These are phyloP conservation scores for Semnornis frantzii DNA, from an alignment of 2,113 vertebrate species.

Conservation along the genomic window DNA sequence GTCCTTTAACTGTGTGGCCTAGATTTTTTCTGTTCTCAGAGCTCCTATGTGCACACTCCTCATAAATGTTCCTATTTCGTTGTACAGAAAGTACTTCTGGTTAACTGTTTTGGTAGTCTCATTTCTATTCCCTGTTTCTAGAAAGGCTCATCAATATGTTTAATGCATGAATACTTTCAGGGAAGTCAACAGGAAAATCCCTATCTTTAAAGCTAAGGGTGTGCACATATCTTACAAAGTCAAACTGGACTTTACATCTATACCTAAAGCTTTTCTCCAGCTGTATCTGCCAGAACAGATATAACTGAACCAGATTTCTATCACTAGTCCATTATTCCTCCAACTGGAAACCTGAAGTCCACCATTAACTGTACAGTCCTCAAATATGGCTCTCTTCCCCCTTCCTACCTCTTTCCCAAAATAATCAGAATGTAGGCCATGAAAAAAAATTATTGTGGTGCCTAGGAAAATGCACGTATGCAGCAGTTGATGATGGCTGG, in stretches of 20 bases:
- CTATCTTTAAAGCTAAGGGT: constrained; percentile 32
- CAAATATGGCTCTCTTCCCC: neutral
- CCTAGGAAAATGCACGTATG: neutral
- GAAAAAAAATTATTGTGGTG: neutral
- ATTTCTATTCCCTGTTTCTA: constrained; percentile 57
- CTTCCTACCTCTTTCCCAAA: neutral
- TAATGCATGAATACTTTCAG: constrained; percentile 38
- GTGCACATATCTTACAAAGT: constrained; percentile 9
- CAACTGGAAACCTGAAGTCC: neutral
- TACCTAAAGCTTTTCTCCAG: constrained; percentile 17
- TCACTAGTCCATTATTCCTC: neutral
- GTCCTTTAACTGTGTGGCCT: neutral
- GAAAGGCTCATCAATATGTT: constrained; percentile 28
- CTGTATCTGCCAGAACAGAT: neutral
- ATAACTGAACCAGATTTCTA: neutral
- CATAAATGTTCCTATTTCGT: neutral
- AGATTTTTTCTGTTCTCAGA: neutral
- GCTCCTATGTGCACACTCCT: neutral
- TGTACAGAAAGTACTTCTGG: constrained; percentile 36
- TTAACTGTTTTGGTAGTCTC: constrained; percentile 49
- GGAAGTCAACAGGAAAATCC: constrained; percentile 16
- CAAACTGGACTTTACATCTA: constrained; percentile 8
- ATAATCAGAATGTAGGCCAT: neutral
- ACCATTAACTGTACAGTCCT: neutral
- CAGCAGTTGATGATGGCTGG: neutral